Conservation (phyloP, 2,888 invertebrate species). For the Phyto melanocephala region DNA sequence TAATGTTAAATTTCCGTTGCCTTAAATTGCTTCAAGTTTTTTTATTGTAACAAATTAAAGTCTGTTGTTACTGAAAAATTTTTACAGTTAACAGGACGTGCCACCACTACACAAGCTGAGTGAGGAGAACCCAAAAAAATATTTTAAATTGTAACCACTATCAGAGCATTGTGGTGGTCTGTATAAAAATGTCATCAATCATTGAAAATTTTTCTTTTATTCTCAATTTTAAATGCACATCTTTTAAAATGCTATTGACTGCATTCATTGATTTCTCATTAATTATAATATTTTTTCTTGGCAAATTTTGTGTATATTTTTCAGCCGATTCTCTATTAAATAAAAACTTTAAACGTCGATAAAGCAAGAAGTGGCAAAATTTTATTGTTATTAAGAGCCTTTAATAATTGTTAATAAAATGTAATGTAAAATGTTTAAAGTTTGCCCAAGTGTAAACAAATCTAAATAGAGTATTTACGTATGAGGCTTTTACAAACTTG, state of each 20-base stretch:
- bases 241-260: constrained; percentile 70
- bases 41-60: constrained; percentile 48
- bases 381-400: constrained; percentile 30
- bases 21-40: constrained; percentile 24
- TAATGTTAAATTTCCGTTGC: constrained; percentile 2
- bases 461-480: too few species aligned
- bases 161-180: constrained; percentile 47
- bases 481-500: too few species aligned
- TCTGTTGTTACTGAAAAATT: constrained; percentile 17
- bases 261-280: constrained; percentile 77
- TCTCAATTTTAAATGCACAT: constrained; percentile 50
- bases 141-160: constrained; percentile 29
- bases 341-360: not conserved
- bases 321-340: not conserved
- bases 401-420: not conserved
- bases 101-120: constrained; percentile 37
- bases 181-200: constrained; percentile 64
- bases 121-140: not conserved
- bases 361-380: not conserved
- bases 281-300: constrained; percentile 68
- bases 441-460: not conserved
- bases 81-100: constrained; percentile 54
- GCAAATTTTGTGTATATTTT: not conserved
- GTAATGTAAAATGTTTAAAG: not conserved
- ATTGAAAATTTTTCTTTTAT: constrained; percentile 36